Evolutionary conservation across 2,113 vertebrate species (phyloP).

Genomic region (Neopipo cinnamomea): DNA sequence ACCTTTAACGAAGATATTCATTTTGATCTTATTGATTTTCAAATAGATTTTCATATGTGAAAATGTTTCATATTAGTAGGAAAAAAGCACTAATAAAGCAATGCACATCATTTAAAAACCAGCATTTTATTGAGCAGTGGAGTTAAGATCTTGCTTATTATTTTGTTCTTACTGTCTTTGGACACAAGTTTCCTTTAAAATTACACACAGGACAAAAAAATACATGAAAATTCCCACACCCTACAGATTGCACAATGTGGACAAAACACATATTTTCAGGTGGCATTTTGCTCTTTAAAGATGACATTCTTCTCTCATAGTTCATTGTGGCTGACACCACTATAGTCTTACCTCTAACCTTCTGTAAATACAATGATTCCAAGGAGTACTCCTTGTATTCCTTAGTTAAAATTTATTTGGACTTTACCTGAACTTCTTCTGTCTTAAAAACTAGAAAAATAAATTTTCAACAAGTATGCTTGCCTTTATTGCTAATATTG

Average conservation of each 20-base stretch:
- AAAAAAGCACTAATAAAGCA: background rate
- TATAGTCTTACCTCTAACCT: background rate
- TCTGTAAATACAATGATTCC: background rate
- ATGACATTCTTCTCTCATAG: background rate
- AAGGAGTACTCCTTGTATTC: background rate
- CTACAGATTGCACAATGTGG: background rate
- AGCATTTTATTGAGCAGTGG: background rate
- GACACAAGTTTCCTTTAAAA: background rate
- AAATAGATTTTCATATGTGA: background rate
- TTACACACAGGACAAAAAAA: background rate
- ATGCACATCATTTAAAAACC: background rate
- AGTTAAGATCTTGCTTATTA: background rate
- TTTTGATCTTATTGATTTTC: background rate
- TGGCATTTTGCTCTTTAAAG: background rate
- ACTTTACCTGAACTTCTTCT: background rate
- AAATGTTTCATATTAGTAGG: background rate
- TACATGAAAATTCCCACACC: background rate
- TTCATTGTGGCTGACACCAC: background rate
- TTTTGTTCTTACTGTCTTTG: background rate
- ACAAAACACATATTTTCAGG: background rate
- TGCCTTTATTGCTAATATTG: background rate
- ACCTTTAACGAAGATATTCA: background rate
- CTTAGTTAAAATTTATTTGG: background rate
- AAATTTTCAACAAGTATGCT: background rate
- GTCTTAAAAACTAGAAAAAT: background rate